These are phyloP conservation scores for Macrotis lagotis DNA, from an alignment of 2,113 vertebrate genomes.

Conservation along the genomic window DNA sequence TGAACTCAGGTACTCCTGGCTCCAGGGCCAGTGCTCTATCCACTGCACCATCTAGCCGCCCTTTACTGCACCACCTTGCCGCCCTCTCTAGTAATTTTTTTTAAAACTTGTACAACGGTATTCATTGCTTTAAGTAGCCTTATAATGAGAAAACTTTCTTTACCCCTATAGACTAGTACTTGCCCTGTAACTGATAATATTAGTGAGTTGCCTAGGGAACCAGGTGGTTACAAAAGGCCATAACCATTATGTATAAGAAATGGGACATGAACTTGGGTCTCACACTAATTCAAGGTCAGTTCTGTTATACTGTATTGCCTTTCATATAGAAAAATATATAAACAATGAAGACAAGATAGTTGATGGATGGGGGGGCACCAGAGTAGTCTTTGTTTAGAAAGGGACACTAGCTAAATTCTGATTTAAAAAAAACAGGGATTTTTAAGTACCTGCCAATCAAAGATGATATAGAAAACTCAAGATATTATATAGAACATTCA, in stretches of 20 bases:
- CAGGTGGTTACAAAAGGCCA: not conserved
- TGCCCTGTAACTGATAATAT: not conserved
- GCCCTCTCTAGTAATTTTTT: not conserved
- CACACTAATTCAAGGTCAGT: not conserved
- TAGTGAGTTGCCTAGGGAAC: not conserved
- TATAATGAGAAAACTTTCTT: not conserved
- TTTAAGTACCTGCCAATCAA: not conserved
- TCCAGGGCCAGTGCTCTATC: not conserved
- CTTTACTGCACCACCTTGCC: not conserved
- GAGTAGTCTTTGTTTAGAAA: not conserved
- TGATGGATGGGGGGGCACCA: too few species aligned
- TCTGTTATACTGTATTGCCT: not conserved
- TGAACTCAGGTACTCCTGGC: not conserved
- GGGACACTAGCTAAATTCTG: not conserved
- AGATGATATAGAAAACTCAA: slow-evolving; percentile 32
- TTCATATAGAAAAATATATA: not conserved
- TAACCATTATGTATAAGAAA: not conserved
- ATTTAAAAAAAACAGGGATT: not conserved
- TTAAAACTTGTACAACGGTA: not conserved
- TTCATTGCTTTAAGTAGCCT: not conserved
- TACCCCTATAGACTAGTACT: not conserved
- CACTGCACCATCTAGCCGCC: not conserved
- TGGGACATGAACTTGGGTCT: not conserved
- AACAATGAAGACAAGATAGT: not conserved
- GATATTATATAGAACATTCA: slow-evolving; percentile 2